These are phyloP conservation scores for Noctua janthina DNA, from an alignment of 2,888 invertebrate genomes.

Conservation along the genomic window DNA sequence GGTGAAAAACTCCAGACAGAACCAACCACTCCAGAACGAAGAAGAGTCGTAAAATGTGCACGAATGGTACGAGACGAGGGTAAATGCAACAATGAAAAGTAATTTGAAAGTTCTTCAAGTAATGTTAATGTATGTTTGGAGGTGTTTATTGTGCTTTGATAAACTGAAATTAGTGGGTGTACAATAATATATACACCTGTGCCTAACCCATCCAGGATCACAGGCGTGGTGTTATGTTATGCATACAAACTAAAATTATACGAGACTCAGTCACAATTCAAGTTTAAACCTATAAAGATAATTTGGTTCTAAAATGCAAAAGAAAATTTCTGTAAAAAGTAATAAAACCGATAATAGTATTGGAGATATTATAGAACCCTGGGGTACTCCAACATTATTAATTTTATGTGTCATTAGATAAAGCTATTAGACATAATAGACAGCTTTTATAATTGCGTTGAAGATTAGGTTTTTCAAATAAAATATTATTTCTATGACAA, in stretches of 20 bases:
- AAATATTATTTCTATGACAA: neutral
- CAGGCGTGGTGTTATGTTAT: neutral
- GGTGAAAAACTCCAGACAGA: slow-evolving; percentile 58
- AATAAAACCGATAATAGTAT: slow-evolving; percentile 24
- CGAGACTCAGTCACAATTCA: neutral
- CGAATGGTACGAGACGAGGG: slow-evolving; percentile 12
- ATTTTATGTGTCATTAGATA: slow-evolving; percentile 38
- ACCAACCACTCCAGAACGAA: slow-evolving; percentile 41
- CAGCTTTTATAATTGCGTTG: slow-evolving; percentile 23
- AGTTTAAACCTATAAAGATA: slow-evolving; percentile 9
- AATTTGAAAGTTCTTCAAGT: slow-evolving; percentile 19
- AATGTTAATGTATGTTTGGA: neutral
- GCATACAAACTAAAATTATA: neutral
- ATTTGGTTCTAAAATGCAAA: slow-evolving; percentile 10
- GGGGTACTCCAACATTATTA: slow-evolving; percentile 28
- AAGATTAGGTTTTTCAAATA: neutral
- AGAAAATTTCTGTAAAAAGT: slow-evolving; percentile 16
- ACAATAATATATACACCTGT: neutral
- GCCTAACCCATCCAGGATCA: neutral
- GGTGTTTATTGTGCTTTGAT: neutral
- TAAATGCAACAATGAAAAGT: slow-evolving; percentile 47
- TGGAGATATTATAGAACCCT: slow-evolving; percentile 8
- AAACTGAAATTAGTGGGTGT: neutral
- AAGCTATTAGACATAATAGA: slow-evolving; percentile 23
- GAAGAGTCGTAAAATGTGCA: slow-evolving; percentile 54